phyloP scores from a whole-genome alignment of 2,797 vertebrate species.

The Halcyon badia region DNA sequence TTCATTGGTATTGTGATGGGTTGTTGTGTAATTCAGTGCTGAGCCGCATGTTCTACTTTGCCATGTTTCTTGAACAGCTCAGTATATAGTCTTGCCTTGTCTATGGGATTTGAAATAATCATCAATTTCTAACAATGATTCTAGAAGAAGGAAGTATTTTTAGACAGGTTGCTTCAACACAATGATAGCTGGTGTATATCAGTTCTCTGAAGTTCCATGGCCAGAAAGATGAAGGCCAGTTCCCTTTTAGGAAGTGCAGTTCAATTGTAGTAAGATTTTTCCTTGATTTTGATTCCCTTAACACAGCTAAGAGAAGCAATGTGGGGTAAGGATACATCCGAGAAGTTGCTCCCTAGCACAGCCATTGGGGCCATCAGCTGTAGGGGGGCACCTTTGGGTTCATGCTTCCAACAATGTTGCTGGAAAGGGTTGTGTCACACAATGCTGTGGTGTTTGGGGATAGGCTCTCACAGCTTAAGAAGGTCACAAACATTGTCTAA shows the following conservation, averaged over 20 bases:
- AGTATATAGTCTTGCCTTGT: neutral
- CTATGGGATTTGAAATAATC: neutral
- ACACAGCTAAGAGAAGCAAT: fast-evolving
- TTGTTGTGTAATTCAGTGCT: neutral
- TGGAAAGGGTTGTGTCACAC: neutral
- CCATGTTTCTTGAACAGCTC: neutral
- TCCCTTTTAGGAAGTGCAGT: neutral
- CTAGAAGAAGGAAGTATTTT: neutral
- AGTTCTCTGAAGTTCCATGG: neutral
- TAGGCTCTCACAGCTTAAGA: neutral
- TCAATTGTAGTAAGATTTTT: neutral
- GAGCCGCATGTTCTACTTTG: neutral
- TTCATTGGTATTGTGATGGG: neutral
- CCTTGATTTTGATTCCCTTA: neutral
- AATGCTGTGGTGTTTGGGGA: neutral
- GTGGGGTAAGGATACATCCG: neutral
- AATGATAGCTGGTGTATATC: neutral
- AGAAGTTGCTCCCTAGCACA: neutral
- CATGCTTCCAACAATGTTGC: neutral
- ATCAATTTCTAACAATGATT: neutral
- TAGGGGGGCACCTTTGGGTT: neutral
- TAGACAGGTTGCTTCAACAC: neutral
- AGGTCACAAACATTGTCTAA: neutral
- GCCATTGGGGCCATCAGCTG: neutral
- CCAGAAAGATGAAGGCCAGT: neutral